phyloP scores from a whole-genome alignment of 2,113 vertebrate genomes.

The Sylvia atricapilla region DNA sequence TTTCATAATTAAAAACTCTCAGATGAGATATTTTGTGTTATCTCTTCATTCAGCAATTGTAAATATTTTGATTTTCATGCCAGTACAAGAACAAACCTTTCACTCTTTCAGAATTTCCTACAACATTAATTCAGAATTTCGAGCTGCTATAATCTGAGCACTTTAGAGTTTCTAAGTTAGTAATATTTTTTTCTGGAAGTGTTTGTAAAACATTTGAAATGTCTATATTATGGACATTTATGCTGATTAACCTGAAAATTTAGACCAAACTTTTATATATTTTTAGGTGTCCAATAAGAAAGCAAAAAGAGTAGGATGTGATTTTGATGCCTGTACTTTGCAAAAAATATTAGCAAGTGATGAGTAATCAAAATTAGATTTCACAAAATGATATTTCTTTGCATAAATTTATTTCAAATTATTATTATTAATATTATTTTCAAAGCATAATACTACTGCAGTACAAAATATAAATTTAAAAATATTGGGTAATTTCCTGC shows the following conservation, averaged over 20 bases:
- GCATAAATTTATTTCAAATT: background rate
- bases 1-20: background rate
- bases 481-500: background rate
- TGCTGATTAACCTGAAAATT: background rate
- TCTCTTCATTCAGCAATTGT: background rate
- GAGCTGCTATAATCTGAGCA: background rate
- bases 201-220: background rate
- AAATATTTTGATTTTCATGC: background rate
- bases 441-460: background rate
- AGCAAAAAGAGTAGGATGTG: background rate
- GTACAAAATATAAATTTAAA: background rate
- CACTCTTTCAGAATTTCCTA: background rate
- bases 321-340: background rate
- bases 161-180: background rate
- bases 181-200: background rate
- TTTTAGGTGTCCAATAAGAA: background rate
- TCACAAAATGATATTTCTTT: background rate
- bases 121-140: background rate
- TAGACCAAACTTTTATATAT: background rate
- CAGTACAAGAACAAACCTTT: background rate
- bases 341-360: background rate
- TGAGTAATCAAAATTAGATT: background rate
- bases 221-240: background rate
- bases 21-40: background rate
- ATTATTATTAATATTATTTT: background rate